Percentiles rank a stretch among this genome's conserved stretches.
These are phyloP conservation scores for Crotalus helleri DNA, from an alignment of 2,113 vertebrate genomes.

Conservation along the genomic window DNA sequence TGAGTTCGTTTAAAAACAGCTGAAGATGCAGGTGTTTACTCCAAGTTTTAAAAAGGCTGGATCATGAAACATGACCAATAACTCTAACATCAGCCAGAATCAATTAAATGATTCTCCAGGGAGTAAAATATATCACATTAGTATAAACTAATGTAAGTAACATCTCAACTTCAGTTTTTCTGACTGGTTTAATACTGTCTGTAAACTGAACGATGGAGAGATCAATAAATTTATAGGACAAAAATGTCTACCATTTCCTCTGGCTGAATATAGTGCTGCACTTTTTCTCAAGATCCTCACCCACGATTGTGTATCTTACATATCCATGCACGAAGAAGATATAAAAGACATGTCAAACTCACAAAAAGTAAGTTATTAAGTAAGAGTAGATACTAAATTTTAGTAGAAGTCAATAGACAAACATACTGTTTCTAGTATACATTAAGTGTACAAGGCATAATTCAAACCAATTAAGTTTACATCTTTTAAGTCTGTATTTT, in stretches of 20 bases:
- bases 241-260: constrained; percentile 27
- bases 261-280: constrained; percentile 62
- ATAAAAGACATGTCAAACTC: constrained; percentile 83
- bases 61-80: not conserved
- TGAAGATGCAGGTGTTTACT: not conserved
- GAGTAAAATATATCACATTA: constrained; percentile 1
- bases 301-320: constrained; percentile 77
- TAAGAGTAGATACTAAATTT: constrained; percentile 77
- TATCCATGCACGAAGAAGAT: constrained; percentile 71
- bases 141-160: not conserved
- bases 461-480: constrained; percentile 73
- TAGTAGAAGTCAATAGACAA: constrained; percentile 82
- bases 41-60: not conserved
- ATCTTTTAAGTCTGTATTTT: constrained; percentile 69
- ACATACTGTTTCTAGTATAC: constrained; percentile 71
- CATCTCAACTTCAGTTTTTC: constrained; percentile 32
- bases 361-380: constrained; percentile 78
- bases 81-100: not conserved
- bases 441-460: constrained; percentile 77
- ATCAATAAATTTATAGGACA: constrained; percentile 39
- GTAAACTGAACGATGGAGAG: constrained; percentile 3
- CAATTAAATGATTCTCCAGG: not conserved
- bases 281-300: constrained; percentile 74
- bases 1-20: not conserved
- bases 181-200: constrained; percentile 29